Percentiles rank a stretch among this genome's conserved stretches.
These are phyloP conservation scores for Pluvianellus socialis DNA, from an alignment of 2,113 vertebrate genomes.

Conservation along the genomic window DNA sequence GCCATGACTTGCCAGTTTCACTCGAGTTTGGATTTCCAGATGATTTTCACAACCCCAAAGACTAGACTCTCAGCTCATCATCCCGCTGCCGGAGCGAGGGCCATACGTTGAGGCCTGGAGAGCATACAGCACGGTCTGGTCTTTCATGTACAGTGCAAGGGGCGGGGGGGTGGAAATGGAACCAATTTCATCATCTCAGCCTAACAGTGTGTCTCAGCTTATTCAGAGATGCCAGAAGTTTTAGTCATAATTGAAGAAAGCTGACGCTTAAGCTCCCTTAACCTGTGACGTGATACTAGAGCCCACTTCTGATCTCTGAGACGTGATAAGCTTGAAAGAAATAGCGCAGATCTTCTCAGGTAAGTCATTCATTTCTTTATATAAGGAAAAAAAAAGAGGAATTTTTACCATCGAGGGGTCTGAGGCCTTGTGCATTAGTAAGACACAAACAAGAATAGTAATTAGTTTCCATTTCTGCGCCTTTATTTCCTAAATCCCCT, in stretches of 20 bases:
- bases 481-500: neutral
- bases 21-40: neutral
- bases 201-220: neutral
- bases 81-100: neutral
- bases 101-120: neutral
- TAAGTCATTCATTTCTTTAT: neutral
- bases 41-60: neutral
- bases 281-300: neutral
- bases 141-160: neutral
- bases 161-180: neutral
- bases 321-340: neutral
- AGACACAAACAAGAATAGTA: neutral
- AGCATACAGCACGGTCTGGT: accelerated
- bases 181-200: neutral
- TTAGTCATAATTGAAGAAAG: constrained; percentile 1
- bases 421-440: neutral
- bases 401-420: neutral
- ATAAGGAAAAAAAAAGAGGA: neutral
- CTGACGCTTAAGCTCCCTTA: constrained; percentile 21
- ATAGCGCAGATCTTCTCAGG: neutral
- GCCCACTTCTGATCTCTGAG: neutral
- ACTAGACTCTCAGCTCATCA: neutral
- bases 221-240: constrained; percentile 23
- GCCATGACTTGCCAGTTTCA: neutral
- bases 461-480: neutral